Conservation (phyloP, 2,113 vertebrate genomes). For the Hassar affinis region DNA sequence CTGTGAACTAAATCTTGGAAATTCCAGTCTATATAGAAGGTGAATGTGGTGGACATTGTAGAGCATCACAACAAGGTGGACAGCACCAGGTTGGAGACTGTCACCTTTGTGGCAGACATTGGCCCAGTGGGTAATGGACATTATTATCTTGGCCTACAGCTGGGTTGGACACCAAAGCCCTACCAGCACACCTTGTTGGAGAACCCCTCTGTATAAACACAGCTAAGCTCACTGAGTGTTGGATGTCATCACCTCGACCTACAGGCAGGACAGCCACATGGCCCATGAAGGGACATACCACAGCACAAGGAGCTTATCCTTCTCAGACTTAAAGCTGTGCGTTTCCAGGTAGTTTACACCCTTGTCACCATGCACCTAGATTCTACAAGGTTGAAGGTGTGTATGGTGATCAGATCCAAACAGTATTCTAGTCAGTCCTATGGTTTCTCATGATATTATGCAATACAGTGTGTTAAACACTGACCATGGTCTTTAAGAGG, state of each 20-base stretch:
- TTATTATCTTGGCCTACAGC: background rate
- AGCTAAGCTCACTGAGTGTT: background rate
- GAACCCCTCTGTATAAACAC: background rate
- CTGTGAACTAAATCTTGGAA: background rate
- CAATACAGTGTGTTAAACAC: background rate
- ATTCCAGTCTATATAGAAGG: background rate
- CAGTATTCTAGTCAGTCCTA: background rate
- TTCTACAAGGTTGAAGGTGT: too few species aligned
- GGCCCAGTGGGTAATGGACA: background rate
- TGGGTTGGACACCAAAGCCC: background rate
- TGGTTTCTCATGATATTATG: background rate
- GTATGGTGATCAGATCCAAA: too few species aligned
- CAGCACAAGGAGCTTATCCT: too few species aligned
- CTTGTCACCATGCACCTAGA: too few species aligned
- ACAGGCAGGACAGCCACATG: background rate
- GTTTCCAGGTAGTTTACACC: too few species aligned
- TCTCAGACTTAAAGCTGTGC: too few species aligned
- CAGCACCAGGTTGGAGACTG: background rate
- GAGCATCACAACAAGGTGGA: background rate
- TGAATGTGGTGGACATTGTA: background rate
- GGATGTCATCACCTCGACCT: background rate
- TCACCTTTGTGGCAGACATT: background rate
- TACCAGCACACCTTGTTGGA: background rate
- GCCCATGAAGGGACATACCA: too few species aligned
- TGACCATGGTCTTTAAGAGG: too few species aligned